Percentiles rank a stretch among this genome's conserved stretches.
phyloP scores from a whole-genome alignment of 1,140 invertebrate genomes.

The Neomicropteryx cornuta region DNA sequence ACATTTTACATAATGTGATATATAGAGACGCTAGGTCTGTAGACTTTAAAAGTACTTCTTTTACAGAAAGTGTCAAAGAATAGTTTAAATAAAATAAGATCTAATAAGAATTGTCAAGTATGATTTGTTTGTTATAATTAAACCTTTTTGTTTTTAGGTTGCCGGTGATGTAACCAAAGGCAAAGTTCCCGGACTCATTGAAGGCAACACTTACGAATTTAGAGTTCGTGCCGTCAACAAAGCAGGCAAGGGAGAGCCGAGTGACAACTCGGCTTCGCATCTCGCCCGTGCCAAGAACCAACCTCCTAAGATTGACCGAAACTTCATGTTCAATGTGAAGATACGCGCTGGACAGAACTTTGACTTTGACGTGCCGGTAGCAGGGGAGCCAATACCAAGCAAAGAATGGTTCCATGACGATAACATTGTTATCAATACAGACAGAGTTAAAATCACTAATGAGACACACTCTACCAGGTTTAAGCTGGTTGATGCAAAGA shows the following conservation, averaged over 20 bases:
- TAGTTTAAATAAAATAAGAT: slow-evolving; percentile 1
- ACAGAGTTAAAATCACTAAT: slow-evolving; percentile 73
- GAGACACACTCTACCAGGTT: slow-evolving; percentile 85
- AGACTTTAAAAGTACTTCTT: no score
- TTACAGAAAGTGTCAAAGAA: no score
- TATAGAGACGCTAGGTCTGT: no score
- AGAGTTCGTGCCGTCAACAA: slow-evolving; percentile 89
- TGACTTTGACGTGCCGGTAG: slow-evolving; percentile 88
- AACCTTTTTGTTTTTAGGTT: slow-evolving; percentile 28
- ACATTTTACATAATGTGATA: no score
- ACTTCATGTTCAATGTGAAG: slow-evolving; percentile 87
- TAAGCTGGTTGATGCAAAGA: slow-evolving; percentile 76
- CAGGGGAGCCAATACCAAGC: slow-evolving; percentile 84
- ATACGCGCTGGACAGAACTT: slow-evolving; percentile 86
- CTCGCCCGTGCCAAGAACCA: slow-evolving; percentile 84
- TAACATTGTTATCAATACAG: slow-evolving; percentile 62
- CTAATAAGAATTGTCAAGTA: neutral
- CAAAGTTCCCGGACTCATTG: slow-evolving; percentile 77
- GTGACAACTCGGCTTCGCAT: slow-evolving; percentile 78
- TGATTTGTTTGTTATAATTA: neutral
- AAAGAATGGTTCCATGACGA: slow-evolving; percentile 89
- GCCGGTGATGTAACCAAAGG: slow-evolving; percentile 73
- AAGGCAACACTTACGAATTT: slow-evolving; percentile 91
- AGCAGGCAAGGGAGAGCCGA: slow-evolving; percentile 84
- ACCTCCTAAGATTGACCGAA: slow-evolving; percentile 86